A percentile compares a stretch with the other conserved stretches of the same genome.
Conservation (phyloP, 1,140 invertebrate species). For the Cherax destructor region DNA sequence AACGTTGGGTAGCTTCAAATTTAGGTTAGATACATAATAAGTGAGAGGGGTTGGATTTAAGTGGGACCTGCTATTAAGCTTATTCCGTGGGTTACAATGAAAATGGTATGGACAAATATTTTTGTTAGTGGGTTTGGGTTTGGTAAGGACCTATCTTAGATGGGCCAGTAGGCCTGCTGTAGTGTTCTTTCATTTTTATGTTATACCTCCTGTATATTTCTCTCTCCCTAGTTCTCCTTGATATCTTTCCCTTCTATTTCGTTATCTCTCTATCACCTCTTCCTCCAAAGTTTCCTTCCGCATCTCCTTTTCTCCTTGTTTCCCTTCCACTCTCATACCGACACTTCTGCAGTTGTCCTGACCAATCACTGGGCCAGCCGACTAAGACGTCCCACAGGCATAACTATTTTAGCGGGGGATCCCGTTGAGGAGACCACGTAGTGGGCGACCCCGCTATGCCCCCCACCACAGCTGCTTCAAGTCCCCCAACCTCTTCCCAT, state of each 20-base stretch:
- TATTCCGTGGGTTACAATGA: no score
- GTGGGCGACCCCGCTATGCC: background rate
- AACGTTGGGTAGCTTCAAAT: no score
- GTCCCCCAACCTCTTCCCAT: background rate
- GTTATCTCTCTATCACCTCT: background rate
- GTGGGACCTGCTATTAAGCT: no score
- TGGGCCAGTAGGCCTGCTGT: no score
- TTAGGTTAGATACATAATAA: no score
- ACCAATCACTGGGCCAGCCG: background rate
- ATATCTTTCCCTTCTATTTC: background rate
- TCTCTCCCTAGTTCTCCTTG: background rate
- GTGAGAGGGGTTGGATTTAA: no score
- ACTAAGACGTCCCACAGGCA: background rate
- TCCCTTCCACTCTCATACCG: background rate
- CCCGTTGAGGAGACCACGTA: background rate
- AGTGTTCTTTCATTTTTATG: no score
- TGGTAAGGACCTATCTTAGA: no score
- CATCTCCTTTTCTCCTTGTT: background rate
- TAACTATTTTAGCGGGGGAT: background rate
- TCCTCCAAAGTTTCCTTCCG: background rate
- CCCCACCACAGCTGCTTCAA: background rate
- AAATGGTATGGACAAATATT: no score
- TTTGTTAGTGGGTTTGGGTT: no score
- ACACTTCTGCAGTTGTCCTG: background rate
- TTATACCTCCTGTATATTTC: no score